Evolutionary conservation across 2,888 invertebrate species (phyloP), one percentile per base, ranked within the genome.

Genomic region (Chydorus sphaericus): DNA sequence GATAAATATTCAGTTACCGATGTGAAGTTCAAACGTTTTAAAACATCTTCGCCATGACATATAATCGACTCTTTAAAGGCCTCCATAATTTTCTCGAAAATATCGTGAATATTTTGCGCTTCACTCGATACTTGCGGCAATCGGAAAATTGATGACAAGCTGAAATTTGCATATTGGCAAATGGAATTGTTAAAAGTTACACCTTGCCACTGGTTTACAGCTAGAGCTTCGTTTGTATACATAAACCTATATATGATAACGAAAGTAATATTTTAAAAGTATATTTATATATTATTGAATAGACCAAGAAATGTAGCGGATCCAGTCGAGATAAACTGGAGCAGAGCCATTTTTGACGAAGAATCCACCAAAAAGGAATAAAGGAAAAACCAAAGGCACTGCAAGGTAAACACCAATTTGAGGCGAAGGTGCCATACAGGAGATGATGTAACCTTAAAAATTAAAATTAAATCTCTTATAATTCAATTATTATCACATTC

Each of bases 291-390:
- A n/a, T n/a, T n/a, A n/a, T n/a, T n/a, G n/a, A 56, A 85, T 81
- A 71, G 92, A 91, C 92, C 92, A 92, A 0, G 91, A 91, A 14
- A 91, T 70, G 68, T 88, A 85, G 1, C 87, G 85, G 60, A 90
- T 73, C 90, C 90, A 91, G 62, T 81, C 77, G 58, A 91, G 80
- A 67, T 89, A 91, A 0, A 77, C 70, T 0, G 91, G 91, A 23
- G 89, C 83, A 0, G 90, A 89, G 1, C 86, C 86, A n/a, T 85
- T 81, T 68, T 94, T 96, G 39, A 96, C 75, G 72, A 93, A 92
- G 75, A 91, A 93, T 44, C 96, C 96, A 58, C 94, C 94, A 68
- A 97, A 96, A 20, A 97, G 73, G 71, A 96, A 76, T 69, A 94
- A 86, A 0, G 96, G 94, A 58, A 96, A 88, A 62, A 94, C 83